Percentiles rank a stretch among this genome's conserved stretches.
Conservation (phyloP, 2,113 vertebrate genomes). For the Promerops cafer region DNA sequence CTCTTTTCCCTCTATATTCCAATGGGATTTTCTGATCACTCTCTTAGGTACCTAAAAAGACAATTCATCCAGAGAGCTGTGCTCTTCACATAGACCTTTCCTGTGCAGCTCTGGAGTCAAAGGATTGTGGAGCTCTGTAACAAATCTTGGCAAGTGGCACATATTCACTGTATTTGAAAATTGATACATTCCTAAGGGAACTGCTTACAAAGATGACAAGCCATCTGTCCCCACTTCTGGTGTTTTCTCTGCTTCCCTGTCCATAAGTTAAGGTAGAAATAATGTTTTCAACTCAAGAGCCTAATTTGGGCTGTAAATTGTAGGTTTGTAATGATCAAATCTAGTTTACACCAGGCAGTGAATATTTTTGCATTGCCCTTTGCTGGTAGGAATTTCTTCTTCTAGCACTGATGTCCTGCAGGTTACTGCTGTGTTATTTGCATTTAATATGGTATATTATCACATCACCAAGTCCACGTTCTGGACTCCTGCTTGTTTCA, state of each 20-base stretch:
- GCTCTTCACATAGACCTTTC: neutral
- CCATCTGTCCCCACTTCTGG: slow-evolving; percentile 36
- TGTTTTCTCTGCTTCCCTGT: neutral
- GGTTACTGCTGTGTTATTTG: neutral
- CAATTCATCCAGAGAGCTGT: neutral
- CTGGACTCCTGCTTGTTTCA: neutral
- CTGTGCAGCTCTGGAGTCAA: neutral
- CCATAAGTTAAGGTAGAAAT: neutral
- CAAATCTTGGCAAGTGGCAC: neutral
- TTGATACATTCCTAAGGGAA: neutral
- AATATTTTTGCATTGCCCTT: neutral
- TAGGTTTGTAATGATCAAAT: neutral
- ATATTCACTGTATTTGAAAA: neutral
- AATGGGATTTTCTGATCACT: neutral
- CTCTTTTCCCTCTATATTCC: neutral
- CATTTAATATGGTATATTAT: neutral
- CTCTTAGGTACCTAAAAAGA: neutral
- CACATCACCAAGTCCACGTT: neutral
- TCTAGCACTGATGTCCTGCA: neutral
- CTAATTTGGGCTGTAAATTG: neutral
- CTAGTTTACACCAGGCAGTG: neutral
- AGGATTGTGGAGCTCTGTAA: neutral
- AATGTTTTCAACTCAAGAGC: neutral
- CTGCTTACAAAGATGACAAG: neutral
- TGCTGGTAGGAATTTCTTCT: neutral